Evolutionary conservation across 2,888 invertebrate genomes (phyloP).

Genomic region (Scelioninae gen. 1): DNA sequence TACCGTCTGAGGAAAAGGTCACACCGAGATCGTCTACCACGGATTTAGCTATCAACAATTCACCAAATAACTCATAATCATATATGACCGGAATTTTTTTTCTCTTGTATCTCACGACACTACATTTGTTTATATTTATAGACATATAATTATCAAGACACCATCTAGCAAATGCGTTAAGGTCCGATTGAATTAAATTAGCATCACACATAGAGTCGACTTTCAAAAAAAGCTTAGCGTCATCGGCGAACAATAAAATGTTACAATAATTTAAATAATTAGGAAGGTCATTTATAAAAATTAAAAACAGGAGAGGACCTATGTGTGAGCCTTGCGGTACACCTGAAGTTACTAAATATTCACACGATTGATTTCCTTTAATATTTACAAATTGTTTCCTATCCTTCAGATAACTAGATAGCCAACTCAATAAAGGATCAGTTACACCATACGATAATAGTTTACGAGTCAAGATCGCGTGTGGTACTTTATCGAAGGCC

Average conservation of each 20-base stretch:
- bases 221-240: conserved; percentile 4
- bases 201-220: neutral
- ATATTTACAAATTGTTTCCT: neutral
- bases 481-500: neutral
- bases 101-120: too few relatives aligned
- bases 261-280: neutral
- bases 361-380: neutral
- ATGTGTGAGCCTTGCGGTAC: conserved; percentile 30
- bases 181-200: neutral
- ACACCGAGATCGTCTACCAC: too few relatives aligned
- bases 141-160: neutral
- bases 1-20: too few relatives aligned
- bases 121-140: neutral
- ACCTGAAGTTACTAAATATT: neutral
- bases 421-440: neutral
- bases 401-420: conserved; percentile 3
- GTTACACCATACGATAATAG: too few relatives aligned
- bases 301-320: conserved; percentile 15
- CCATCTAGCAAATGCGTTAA: neutral
- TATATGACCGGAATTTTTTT: too few relatives aligned
- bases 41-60: too few relatives aligned
- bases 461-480: neutral
- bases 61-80: too few relatives aligned
- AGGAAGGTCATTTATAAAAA: conserved; percentile 17
- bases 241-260: too few relatives aligned